These are phyloP conservation scores for Drosophila ficusphila DNA, from an alignment of 1,140 invertebrate species.

Conservation along the genomic window DNA sequence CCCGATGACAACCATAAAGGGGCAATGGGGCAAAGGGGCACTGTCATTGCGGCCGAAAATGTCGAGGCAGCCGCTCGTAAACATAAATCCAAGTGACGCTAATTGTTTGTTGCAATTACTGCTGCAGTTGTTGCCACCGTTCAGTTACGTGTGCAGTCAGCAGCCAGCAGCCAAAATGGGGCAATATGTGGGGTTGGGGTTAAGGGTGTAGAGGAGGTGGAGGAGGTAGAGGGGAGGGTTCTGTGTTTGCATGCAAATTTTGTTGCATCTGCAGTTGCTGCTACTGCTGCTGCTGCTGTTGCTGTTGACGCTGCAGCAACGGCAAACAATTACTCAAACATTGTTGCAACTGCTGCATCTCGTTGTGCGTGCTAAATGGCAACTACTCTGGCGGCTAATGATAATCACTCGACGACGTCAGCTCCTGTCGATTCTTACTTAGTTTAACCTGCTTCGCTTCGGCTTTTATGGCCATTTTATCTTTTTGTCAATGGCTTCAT, in stretches of 20 bases:
- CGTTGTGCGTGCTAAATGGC: conserved; percentile 78
- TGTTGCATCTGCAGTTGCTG: conserved; percentile 56
- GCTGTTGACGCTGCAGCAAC: conserved; percentile 50
- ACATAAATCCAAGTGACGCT: conserved; percentile 80
- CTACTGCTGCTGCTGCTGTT: conserved; percentile 31
- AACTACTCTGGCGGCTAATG: conserved; percentile 72
- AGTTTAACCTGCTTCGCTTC: conserved; percentile 9
- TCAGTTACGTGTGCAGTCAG: conserved; percentile 58
- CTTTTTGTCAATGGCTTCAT: conserved; percentile 48
- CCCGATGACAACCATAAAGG: conserved; percentile 26
- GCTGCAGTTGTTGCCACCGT: conserved; percentile 65
- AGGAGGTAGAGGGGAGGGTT: neutral
- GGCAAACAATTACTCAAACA: conserved; percentile 81
- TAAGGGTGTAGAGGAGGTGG: no score
- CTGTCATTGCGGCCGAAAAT: conserved; percentile 50
- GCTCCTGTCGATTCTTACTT: conserved; percentile 17
- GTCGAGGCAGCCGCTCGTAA: conserved; percentile 66
- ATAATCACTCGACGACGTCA: conserved; percentile 70
- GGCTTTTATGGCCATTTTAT: conserved; percentile 1
- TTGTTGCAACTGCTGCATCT: conserved; percentile 66
- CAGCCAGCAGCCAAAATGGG: conserved; percentile 1
- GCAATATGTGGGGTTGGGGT: neutral
- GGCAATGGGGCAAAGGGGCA: neutral
- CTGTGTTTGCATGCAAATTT: conserved; percentile 72
- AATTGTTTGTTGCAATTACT: conserved; percentile 82